Base-by-base conservation (phyloP, 2,797 vertebrate species). In the Sebastes itinus region DNA sequence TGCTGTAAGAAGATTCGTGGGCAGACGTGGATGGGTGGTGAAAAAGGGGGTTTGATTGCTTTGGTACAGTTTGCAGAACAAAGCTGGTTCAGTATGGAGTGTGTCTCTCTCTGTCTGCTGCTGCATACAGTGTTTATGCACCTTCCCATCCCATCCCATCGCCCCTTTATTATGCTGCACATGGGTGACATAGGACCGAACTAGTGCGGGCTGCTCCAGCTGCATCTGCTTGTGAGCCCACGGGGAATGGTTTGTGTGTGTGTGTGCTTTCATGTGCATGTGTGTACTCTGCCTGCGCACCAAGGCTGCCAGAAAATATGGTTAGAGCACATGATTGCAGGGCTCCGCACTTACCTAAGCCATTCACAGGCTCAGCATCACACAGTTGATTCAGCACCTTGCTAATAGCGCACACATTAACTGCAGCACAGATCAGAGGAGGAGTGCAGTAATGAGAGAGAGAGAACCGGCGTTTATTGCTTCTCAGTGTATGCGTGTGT, bases 321-420 rank as follows among this genome's bases (percentile, higher is more conserved):
- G 78, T 88, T 38, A 82, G 61, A 72, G 78, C 72, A 63, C 74
- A 68, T 87, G 86, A 92, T 90, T 92, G 90, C 91, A 81, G 94
- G 83, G 85, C 68, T 90, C 87, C 86, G 87, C 90, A 89, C 90
- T 90, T 68, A 86, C 88, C 89, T 81, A 69, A 90, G 84, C 87
- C 86, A 72, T 90, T 92, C 90, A 88, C 88, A 79, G 77, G 87
- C 87, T 92, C 89, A 75, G 88, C 92, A 92, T 90, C 85, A 86
- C 85, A 90, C 86, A 91, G 91, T 94, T 92, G 92, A 94, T 92
- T 94, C 94, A 94, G 92, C 94, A 93, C 90, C 93, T 93, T 78
- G 84, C 85, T 91, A 89, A 93, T 89, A 90, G 89, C 92, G 80
- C 6, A 83, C 66, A 74, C 94, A 94, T 94, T 87, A 94, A 91